Evolutionary conservation across 2,797 vertebrate genomes (phyloP), one percentile per base, ranked within the genome.

Genomic region (Eurystomus glaucurus): DNA sequence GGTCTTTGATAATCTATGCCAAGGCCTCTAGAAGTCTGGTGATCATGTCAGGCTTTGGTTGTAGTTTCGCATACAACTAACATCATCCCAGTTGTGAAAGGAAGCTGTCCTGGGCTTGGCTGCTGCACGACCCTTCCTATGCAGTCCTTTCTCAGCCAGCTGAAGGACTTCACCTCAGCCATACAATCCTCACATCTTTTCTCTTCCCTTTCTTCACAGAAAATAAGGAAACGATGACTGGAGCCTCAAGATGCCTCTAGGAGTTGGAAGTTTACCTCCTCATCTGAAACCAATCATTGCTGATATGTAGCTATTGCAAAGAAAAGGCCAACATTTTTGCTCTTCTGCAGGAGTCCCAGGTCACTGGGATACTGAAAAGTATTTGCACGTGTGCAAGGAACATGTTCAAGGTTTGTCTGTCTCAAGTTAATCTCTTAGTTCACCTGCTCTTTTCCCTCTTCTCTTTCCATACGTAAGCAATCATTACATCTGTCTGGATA

Each of bases 61-160:
- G n/a, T 55, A 41, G 46, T 85, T 25, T 85, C 57, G 7, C 4
- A 3, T 17, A 17, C 2, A 12, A 10, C 57, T 68, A 45, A 43
- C 7, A 31, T 20, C 6, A 23, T 11, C 19, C 7, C 9, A 4
- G 12, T 1, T 68, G 66, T 4, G 3, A 55, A 52, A 31, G 8
- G 13, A 28, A 66, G 17, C 29, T 85, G 35, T 9, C 57, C 57
- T 39, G 26, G n/a, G 4, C 13, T 74, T 43, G 4, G 7, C 51
- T 88, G 25, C 39, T 66, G 2, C 0, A 1, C 48, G 33, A 16
- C 48, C 37, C 37, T 65, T 26, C 31, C 51, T 39, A 7, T 62
- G 23, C 15, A 5, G 19, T 43, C 21, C 25, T 6, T 45, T 58
- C 23, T 37, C 9, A 21, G 68, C 7, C 33, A 70, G 28, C 7